Conservation (phyloP, 2,797 vertebrate genomes). For the Sebastes steindachneri region DNA sequence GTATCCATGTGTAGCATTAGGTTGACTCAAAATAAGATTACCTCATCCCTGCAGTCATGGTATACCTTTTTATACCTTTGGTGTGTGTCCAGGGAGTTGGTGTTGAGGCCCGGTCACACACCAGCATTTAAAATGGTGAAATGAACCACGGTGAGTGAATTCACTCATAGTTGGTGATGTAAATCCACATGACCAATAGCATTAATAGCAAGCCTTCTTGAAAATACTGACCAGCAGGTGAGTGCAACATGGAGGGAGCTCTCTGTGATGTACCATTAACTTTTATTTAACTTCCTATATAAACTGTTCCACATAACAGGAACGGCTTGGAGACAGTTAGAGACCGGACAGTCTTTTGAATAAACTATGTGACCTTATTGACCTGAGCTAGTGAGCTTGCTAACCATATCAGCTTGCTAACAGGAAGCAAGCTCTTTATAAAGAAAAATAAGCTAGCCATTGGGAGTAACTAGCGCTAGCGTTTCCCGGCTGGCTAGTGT, state of each 20-base stretch:
- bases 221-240: not conserved
- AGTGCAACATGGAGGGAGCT: not conserved
- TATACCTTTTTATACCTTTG: not conserved
- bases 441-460: no score
- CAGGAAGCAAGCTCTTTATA: no score
- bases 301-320: not conserved
- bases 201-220: not conserved
- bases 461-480: no score
- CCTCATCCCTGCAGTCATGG: not conserved
- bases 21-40: not conserved
- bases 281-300: not conserved
- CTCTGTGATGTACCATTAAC: not conserved
- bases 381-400: no score
- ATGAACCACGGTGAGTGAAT: not conserved
- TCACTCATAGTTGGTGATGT: not conserved
- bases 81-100: not conserved
- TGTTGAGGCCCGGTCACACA: not conserved
- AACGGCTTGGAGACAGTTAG: not conserved
- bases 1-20: not conserved
- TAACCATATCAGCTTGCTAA: no score
- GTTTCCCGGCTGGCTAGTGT: no score
- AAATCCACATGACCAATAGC: not conserved
- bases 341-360: no score
- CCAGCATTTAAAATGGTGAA: not conserved
- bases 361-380: no score